Percentiles rank a stretch among this genome's conserved stretches.
phyloP scores from a whole-genome alignment of 1,140 invertebrate genomes.

The Monochamus saltuarius region DNA sequence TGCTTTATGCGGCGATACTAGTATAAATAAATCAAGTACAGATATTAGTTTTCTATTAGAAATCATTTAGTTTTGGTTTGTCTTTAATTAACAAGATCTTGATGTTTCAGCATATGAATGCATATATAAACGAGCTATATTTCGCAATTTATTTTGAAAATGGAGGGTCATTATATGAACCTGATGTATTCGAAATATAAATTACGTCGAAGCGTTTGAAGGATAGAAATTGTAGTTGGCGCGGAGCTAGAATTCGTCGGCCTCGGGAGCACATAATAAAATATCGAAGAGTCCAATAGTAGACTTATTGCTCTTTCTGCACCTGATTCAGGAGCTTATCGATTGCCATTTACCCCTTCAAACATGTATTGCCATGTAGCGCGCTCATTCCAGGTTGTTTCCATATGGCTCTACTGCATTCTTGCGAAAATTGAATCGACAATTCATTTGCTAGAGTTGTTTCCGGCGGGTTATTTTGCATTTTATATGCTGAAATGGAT shows the following conservation, averaged over 20 bases:
- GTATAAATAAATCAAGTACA: too few species aligned
- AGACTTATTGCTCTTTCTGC: constrained; percentile 34
- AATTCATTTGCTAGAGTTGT: constrained; percentile 15
- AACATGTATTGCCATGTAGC: constrained; percentile 26
- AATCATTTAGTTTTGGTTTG: too few species aligned
- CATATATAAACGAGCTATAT: too few species aligned
- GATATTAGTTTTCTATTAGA: too few species aligned
- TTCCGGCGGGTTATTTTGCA: constrained; percentile 9
- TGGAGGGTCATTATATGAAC: too few species aligned
- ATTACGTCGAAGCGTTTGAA: too few species aligned
- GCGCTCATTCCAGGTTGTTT: not conserved
- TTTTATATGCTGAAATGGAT: not conserved
- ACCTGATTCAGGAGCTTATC: constrained; percentile 37
- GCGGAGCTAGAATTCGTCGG: constrained; percentile 6
- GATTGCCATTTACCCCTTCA: constrained; percentile 36
- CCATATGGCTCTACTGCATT: too few species aligned
- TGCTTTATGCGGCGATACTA: too few species aligned
- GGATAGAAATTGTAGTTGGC: not conserved
- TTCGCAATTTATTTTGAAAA: too few species aligned
- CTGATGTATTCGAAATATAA: too few species aligned
- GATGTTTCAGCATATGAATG: too few species aligned
- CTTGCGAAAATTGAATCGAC: constrained; percentile 13
- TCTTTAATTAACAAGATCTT: too few species aligned
- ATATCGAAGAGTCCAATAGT: constrained; percentile 22
- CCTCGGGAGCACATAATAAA: constrained; percentile 22